These are phyloP conservation scores for Tetheella fluctuosa DNA, from an alignment of 2,888 invertebrate species.

Conservation along the genomic window DNA sequence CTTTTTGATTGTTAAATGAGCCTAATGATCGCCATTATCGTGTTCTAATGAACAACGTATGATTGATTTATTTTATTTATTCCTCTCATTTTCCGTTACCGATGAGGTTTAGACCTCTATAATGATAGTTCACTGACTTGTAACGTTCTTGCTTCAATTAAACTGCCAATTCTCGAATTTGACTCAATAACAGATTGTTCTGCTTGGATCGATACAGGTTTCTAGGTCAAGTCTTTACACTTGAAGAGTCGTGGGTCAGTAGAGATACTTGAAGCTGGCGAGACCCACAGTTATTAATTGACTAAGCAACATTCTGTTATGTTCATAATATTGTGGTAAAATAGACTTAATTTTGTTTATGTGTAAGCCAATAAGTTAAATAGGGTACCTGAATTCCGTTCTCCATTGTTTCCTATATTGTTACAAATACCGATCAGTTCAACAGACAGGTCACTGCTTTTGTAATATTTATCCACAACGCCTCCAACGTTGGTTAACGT, in stretches of 20 bases:
- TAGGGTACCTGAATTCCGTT: conserved; percentile 31
- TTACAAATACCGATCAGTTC: conserved; percentile 46
- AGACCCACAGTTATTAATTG: background rate
- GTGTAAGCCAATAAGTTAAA: conserved; percentile 28
- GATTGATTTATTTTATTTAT: conserved; percentile 27
- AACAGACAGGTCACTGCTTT: conserved; percentile 45
- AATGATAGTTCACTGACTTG: conserved; percentile 36
- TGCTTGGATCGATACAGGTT: conserved; percentile 46
- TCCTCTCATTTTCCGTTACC: conserved; percentile 31
- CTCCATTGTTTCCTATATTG: conserved; percentile 58
- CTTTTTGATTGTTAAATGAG: conserved; percentile 4
- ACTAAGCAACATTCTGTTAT: background rate
- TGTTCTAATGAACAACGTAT: background rate
- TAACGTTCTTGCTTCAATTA: conserved; percentile 27
- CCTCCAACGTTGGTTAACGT: conserved; percentile 42
- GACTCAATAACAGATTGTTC: conserved; percentile 38
- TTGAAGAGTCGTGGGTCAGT: conserved; percentile 29
- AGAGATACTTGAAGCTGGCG: conserved; percentile 7
- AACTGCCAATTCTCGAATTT: conserved; percentile 43
- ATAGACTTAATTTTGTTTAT: conserved; percentile 15
- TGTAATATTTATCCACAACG: conserved; percentile 61
- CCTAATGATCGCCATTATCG: background rate
- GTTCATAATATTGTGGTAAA: background rate
- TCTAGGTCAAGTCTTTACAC: conserved; percentile 50
- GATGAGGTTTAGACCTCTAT: conserved; percentile 35